A percentile compares a stretch with the other conserved stretches of the same genome.
phyloP scores from a whole-genome alignment of 2,888 invertebrate genomes.

The Dryocosmus kuriphilus region DNA sequence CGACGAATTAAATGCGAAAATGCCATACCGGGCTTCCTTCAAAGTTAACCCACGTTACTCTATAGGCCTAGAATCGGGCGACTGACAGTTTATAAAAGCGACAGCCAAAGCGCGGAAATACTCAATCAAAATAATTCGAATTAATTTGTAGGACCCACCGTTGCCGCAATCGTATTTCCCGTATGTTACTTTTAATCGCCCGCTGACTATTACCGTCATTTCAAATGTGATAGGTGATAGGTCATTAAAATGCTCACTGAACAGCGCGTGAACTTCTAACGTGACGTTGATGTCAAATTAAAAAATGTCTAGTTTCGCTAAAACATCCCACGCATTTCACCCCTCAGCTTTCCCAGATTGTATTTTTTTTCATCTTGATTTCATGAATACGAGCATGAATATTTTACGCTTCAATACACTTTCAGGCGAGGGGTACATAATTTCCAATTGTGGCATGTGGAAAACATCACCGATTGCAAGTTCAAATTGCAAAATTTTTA shows the following conservation, averaged over 20 bases:
- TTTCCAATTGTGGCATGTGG: no score
- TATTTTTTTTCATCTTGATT: no score
- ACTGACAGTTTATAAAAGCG: conserved; percentile 57
- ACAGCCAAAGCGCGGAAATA: conserved; percentile 64
- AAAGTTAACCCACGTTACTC: conserved; percentile 55
- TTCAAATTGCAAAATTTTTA: no score
- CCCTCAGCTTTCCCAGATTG: background rate
- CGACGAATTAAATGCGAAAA: conserved; percentile 55
- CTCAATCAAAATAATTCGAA: conserved; percentile 70
- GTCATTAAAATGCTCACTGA: conserved; percentile 21
- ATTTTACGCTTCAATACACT: no score
- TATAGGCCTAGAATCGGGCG: conserved; percentile 46
- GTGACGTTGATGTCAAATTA: conserved; percentile 17
- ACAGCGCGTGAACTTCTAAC: conserved; percentile 7
- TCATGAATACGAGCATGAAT: no score
- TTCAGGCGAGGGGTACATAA: no score
- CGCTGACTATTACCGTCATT: conserved; percentile 6
- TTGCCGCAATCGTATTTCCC: conserved; percentile 44
- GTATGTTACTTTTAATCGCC: conserved; percentile 27
- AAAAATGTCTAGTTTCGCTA: background rate
- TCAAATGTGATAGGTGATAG: background rate
- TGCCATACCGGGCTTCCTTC: conserved; percentile 61
- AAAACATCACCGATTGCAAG: no score
- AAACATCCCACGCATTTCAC: background rate
- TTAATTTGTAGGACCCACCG: conserved; percentile 60